Conservation (phyloP, 2,888 invertebrate species). For the Leucophenga maculata region DNA sequence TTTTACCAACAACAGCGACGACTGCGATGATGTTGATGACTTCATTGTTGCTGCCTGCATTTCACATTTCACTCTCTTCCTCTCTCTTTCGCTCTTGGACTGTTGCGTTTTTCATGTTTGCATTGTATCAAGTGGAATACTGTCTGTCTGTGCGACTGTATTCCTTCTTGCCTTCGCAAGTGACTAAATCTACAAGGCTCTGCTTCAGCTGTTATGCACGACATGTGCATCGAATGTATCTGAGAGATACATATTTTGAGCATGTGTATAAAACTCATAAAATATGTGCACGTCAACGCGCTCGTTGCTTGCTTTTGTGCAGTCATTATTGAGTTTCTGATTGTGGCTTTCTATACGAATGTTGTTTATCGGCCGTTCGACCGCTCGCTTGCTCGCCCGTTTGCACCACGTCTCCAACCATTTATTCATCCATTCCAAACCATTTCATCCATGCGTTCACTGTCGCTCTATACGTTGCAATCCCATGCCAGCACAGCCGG, state of each 20-base stretch:
- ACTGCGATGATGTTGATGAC: slow-evolving; percentile 46
- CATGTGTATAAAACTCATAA: slow-evolving; percentile 62
- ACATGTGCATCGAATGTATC: slow-evolving; percentile 43
- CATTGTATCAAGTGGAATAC: slow-evolving; percentile 45
- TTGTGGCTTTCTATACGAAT: slow-evolving; percentile 64
- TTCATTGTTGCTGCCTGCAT: slow-evolving; percentile 48
- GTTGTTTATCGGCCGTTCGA: slow-evolving; percentile 39
- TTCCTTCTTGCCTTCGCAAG: not conserved
- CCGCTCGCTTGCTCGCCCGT: slow-evolving; percentile 29
- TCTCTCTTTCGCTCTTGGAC: not conserved
- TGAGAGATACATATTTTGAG: slow-evolving; percentile 53
- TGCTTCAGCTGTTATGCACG: not conserved
- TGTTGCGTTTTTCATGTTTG: slow-evolving; percentile 27
- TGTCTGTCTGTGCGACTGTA: slow-evolving; percentile 20
- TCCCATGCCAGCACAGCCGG: not conserved
- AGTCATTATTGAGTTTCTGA: slow-evolving; percentile 68
- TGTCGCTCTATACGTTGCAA: not conserved
- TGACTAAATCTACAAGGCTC: too few relatives aligned
- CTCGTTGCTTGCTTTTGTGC: slow-evolving; percentile 59
- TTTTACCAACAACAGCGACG: slow-evolving; percentile 35
- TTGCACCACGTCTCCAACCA: slow-evolving; percentile 1
- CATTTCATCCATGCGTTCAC: not conserved
- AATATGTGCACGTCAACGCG: slow-evolving; percentile 67
- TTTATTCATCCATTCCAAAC: not conserved
- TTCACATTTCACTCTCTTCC: slow-evolving; percentile 48